Percentiles rank a stretch among this genome's conserved stretches.
Evolutionary conservation across 2,113 vertebrate species (phyloP).

Genomic region (Camelus dromedarius): DNA sequence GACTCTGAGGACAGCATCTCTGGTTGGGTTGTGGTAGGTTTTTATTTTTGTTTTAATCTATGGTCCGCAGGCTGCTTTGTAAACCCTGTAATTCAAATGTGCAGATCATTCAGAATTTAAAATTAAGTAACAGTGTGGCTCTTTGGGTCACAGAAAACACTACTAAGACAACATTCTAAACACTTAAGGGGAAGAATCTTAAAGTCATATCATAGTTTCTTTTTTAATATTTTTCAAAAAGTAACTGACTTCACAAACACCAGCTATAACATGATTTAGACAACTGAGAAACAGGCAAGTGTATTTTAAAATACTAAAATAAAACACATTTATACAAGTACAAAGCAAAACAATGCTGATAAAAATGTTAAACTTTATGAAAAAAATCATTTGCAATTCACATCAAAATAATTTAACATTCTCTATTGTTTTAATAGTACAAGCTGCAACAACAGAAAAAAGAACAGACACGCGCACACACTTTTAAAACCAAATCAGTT

Average conservation of each 20-base stretch:
- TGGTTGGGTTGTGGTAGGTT: conserved; percentile 31
- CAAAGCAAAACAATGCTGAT: conserved; percentile 93
- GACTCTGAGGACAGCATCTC: conserved; percentile 22
- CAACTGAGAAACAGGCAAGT: conserved; percentile 91
- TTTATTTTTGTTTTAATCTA: conserved; percentile 39
- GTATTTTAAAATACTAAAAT: conserved; percentile 90
- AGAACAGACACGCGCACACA: conserved; percentile 88
- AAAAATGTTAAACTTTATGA: conserved; percentile 94
- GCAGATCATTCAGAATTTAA: conserved; percentile 43
- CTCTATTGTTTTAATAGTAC: conserved; percentile 92
- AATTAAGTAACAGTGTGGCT: conserved; percentile 18
- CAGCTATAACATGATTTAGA: conserved; percentile 92
- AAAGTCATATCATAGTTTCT: conserved; percentile 89
- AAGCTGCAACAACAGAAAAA: conserved; percentile 90
- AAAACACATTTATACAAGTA: conserved; percentile 94
- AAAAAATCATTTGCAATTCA: conserved; percentile 92
- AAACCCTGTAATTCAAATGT: background rate
- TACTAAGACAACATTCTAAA: conserved; percentile 51
- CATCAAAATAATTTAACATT: conserved; percentile 95
- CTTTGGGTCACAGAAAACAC: conserved; percentile 56
- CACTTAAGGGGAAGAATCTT: conserved; percentile 78
- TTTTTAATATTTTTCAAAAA: conserved; percentile 96
- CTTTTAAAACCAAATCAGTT: conserved; percentile 88
- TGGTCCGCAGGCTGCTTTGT: background rate
- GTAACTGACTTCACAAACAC: conserved; percentile 94